A percentile compares a stretch with the other conserved stretches of the same genome.
These are phyloP conservation scores for Drosophila subobscura DNA, from an alignment of 1,140 invertebrate species.

Conservation along the genomic window DNA sequence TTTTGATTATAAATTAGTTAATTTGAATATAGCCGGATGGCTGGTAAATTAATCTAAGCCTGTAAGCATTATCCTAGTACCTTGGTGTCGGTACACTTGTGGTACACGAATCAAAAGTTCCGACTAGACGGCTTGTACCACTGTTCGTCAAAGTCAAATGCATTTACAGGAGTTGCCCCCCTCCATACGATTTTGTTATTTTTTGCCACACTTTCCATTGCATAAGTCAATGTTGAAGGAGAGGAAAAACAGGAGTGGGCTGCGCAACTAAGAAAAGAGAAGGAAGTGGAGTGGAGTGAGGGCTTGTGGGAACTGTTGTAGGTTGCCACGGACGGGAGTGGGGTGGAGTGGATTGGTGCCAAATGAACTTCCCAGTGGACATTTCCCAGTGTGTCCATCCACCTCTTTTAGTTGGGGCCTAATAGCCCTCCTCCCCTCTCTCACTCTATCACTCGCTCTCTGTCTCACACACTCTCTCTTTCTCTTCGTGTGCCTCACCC, in stretches of 20 bases:
- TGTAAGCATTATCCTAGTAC: no score
- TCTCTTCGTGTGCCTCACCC: not conserved
- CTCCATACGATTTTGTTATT: constrained; percentile 29
- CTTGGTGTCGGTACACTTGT: not conserved
- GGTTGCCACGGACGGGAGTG: not conserved
- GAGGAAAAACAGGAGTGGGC: constrained; percentile 22
- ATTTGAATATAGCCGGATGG: no score
- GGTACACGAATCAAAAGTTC: no score
- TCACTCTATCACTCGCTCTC: no score
- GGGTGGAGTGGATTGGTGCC: not conserved
- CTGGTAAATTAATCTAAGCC: no score
- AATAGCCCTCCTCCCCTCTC: not conserved
- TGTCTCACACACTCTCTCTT: not conserved
- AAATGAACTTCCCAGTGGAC: constrained; percentile 37
- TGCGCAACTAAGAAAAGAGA: constrained; percentile 12
- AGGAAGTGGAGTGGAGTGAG: not conserved
- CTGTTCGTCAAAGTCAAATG: no score
- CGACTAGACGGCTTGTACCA: no score
- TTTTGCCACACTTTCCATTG: constrained; percentile 68
- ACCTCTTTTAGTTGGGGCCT: not conserved
- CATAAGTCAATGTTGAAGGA: constrained; percentile 64
- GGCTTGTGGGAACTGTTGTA: not conserved
- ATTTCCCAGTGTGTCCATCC: constrained; percentile 22
- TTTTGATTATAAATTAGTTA: no score
- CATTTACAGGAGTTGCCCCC: no score